A percentile compares a stretch with the other conserved stretches of the same genome.
phyloP scores from a whole-genome alignment of 2,113 vertebrate genomes.

The Nerophis ophidion region DNA sequence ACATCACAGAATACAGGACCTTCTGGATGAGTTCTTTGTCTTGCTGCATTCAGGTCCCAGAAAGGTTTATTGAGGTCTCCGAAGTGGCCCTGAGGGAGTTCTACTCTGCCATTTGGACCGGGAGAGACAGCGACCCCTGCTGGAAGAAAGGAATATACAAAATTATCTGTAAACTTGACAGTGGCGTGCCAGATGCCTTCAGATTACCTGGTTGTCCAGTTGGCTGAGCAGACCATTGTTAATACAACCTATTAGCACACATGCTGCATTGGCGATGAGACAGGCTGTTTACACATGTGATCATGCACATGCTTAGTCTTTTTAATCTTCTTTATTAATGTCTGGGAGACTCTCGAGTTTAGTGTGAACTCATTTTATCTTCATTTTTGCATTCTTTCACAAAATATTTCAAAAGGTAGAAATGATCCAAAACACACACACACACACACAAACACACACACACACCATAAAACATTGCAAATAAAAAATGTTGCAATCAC shows the following conservation, averaged over 20 bases:
- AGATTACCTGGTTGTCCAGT: conserved; percentile 96
- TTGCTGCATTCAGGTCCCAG: conserved; percentile 81
- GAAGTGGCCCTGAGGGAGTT: conserved; percentile 98
- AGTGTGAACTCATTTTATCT: no score
- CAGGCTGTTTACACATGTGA: no score
- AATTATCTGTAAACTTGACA: conserved; percentile 98
- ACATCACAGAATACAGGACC: background rate
- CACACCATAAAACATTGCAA: no score
- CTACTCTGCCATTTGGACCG: conserved; percentile 95
- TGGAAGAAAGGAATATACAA: conserved; percentile 99
- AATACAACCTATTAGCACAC: background rate
- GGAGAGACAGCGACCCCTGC: conserved; percentile 98
- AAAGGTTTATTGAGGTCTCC: conserved; percentile 95
- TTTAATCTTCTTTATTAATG: no score
- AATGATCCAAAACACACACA: no score
- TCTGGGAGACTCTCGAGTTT: no score
- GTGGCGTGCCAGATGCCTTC: conserved; percentile 95
- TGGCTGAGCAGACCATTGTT: conserved; percentile 52
- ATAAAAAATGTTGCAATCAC: no score
- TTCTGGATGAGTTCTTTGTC: background rate
- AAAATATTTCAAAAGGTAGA: no score
- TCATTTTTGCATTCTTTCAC: no score
- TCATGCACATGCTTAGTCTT: no score
- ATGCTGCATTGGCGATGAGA: no score
- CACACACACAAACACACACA: no score